A percentile compares a stretch with the other conserved stretches of the same genome.
Evolutionary conservation across 2,113 vertebrate genomes (phyloP).

Genomic region (Prunella himalayana): DNA sequence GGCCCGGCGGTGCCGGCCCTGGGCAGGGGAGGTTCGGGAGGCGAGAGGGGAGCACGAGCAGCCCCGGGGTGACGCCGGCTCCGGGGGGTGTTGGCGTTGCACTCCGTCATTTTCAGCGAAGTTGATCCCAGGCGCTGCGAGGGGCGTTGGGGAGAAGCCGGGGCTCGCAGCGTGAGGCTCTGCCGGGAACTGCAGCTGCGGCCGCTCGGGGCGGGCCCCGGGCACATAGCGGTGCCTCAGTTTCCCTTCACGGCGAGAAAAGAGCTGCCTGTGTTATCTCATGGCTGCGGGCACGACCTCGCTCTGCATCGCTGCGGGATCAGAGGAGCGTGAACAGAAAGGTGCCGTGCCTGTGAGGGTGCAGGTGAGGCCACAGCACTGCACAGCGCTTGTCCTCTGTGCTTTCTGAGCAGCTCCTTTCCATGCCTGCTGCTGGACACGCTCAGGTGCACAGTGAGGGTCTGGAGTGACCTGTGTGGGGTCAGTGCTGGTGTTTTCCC

Average conservation of each 20-base stretch:
- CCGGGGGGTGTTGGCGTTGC: fast-evolving
- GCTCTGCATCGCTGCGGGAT: neutral
- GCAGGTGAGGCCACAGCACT: neutral
- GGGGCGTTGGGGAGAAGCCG: neutral
- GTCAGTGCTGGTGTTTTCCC: neutral
- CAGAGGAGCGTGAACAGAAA: fast-evolving
- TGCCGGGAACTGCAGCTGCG: neutral
- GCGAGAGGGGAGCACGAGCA: fast-evolving
- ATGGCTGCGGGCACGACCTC: fast-evolving
- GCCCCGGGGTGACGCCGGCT: neutral
- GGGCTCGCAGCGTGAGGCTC: fast-evolving
- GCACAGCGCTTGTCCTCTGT: neutral
- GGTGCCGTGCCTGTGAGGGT: neutral
- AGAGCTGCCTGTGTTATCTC: neutral
- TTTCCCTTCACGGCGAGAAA: neutral
- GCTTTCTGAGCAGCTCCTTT: neutral
- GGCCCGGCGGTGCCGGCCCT: neutral
- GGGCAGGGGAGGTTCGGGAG: fast-evolving
- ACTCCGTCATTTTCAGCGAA: neutral
- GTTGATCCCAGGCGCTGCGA: neutral
- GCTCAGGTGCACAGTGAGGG: neutral
- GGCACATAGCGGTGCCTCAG: neutral
- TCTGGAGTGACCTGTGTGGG: neutral
- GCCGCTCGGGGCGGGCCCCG: neutral
- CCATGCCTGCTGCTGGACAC: neutral